These are phyloP conservation scores for Syngnathus rostellatus DNA, from an alignment of 2,797 vertebrate species.

Conservation along the genomic window DNA sequence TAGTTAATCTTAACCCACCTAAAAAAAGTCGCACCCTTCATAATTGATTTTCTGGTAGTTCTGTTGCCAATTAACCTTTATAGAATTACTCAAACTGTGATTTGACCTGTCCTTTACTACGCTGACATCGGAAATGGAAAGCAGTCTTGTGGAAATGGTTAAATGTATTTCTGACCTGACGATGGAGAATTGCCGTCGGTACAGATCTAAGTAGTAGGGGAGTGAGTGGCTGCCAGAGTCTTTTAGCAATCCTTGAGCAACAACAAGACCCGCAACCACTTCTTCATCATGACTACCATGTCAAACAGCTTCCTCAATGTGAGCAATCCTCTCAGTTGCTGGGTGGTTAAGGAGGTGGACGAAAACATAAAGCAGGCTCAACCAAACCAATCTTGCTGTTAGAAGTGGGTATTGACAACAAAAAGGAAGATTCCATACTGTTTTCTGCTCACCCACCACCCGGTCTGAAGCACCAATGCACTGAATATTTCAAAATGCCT, in stretches of 20 bases:
- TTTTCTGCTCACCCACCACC: conserved; percentile 17
- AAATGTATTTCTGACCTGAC: too few species aligned
- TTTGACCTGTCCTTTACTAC: too few species aligned
- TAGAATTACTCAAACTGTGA: too few species aligned
- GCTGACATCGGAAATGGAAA: too few species aligned
- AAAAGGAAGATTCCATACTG: conserved; percentile 21
- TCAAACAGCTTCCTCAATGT: conserved; percentile 29
- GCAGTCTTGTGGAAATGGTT: too few species aligned
- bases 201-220: too few species aligned
- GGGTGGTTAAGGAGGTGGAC: conserved; percentile 26
- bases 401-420: conserved; percentile 33
- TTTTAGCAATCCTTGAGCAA: conserved; percentile 11
- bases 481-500: conserved; percentile 54
- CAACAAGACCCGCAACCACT: conserved; percentile 6
- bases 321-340: conserved; percentile 29
- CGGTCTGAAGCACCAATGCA: conserved; percentile 18
- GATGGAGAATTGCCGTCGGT: too few species aligned
- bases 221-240: too few species aligned
- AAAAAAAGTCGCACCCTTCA: too few species aligned
- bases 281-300: conserved; percentile 24
- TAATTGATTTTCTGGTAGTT: too few species aligned
- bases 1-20: too few species aligned
- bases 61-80: too few species aligned
- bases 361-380: conserved; percentile 27
- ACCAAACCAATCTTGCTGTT: conserved; percentile 10